Percentiles rank a stretch among this genome's conserved stretches.
These are phyloP conservation scores for Mystacornis crossleyi DNA, from an alignment of 2,113 vertebrate species.

Conservation along the genomic window DNA sequence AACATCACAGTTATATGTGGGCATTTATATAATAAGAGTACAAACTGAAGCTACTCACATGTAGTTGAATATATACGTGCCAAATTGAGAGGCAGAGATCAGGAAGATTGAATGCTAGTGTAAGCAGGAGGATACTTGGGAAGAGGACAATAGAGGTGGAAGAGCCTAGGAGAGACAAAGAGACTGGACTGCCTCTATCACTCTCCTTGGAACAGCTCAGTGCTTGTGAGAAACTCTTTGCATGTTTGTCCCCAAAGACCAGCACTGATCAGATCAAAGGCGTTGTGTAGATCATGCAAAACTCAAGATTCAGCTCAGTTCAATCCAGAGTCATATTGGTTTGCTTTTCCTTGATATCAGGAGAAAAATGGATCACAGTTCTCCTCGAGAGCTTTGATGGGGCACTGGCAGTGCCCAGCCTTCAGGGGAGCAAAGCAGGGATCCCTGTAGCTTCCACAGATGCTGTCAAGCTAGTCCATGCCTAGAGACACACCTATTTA, in stretches of 20 bases:
- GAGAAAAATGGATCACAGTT: background rate
- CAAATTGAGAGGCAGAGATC: background rate
- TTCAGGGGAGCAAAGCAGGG: background rate
- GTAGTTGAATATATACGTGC: background rate
- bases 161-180: background rate
- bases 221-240: background rate
- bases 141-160: background rate
- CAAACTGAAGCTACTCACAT: background rate
- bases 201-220: accelerated
- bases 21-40: background rate
- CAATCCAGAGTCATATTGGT: background rate
- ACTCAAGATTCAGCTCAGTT: background rate
- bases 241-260: background rate
- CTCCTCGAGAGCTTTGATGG: background rate
- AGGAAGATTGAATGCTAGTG: background rate
- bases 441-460: background rate
- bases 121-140: background rate
- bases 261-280: background rate
- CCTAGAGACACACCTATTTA: background rate
- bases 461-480: background rate
- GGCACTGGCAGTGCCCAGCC: background rate
- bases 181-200: background rate
- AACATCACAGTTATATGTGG: background rate
- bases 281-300: background rate
- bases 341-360: background rate